Conservation (phyloP, 2,888 invertebrate genomes). For the Cheilosia urbana region DNA sequence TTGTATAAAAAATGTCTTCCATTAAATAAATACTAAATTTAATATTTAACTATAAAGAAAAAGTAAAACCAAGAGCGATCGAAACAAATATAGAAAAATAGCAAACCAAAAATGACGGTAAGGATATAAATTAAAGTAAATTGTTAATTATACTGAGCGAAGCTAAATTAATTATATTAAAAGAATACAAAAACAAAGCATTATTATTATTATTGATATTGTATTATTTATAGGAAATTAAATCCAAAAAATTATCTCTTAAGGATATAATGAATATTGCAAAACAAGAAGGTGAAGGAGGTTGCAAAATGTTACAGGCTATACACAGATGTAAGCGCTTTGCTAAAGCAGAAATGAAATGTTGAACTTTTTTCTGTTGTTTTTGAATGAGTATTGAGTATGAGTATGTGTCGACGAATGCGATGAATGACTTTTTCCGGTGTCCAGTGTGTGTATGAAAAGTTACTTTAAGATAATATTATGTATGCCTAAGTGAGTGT, state of each 20-base stretch:
- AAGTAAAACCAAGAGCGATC: conserved; percentile 67
- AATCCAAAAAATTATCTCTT: conserved; percentile 23
- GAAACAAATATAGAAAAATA: conserved; percentile 71
- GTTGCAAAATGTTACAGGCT: conserved; percentile 68
- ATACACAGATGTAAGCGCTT: conserved; percentile 49
- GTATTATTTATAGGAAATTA: conserved; percentile 71
- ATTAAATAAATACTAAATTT: conserved; percentile 82
- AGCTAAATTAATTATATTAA: conserved; percentile 68
- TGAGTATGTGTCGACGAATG: conserved; percentile 2
- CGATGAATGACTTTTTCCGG: conserved; percentile 40
- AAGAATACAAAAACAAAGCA: conserved; percentile 38
- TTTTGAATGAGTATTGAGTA: background rate
- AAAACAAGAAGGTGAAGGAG: conserved; percentile 33
- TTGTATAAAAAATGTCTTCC: conserved; percentile 84
- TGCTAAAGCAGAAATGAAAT: conserved; percentile 35
- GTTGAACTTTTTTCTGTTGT: conserved; percentile 20
- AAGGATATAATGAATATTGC: conserved; percentile 35
- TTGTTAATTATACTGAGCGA: conserved; percentile 73
- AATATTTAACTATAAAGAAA: conserved; percentile 69
- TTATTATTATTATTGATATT: conserved; percentile 60
- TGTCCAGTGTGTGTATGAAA: conserved; percentile 69
- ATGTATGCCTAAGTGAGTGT: conserved; percentile 37
- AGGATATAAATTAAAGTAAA: conserved; percentile 36
- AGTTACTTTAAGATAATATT: conserved; percentile 53
- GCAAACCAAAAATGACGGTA: conserved; percentile 15